phyloP scores from a whole-genome alignment of 2,888 invertebrate species.

The Mongoloraphidia duomilia region DNA sequence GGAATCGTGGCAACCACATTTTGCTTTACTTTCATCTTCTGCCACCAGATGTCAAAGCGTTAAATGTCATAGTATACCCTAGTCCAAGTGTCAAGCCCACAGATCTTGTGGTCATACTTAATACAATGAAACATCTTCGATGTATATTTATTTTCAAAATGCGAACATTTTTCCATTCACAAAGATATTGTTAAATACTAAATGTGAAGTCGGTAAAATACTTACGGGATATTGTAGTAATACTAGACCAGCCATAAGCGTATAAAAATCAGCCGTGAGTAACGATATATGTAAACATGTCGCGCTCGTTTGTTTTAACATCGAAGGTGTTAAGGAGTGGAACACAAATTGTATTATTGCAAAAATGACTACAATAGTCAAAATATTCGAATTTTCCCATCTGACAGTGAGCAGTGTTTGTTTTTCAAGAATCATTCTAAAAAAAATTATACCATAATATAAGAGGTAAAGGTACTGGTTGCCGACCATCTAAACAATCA shows the following conservation, averaged over 20 bases:
- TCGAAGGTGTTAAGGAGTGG: constrained; percentile 60
- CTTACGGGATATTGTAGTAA: constrained; percentile 67
- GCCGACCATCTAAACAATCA: neutral
- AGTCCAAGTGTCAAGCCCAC: too few relatives aligned
- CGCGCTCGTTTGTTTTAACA: constrained; percentile 65
- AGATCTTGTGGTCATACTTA: too few relatives aligned
- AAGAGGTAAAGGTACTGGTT: neutral
- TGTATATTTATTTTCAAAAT: too few relatives aligned
- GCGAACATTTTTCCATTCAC: too few relatives aligned
- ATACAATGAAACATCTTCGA: too few relatives aligned
- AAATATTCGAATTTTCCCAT: constrained; percentile 44
- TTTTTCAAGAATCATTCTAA: constrained; percentile 48
- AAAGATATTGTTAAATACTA: too few relatives aligned
- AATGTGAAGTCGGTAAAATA: neutral
- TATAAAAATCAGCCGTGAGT: constrained; percentile 73
- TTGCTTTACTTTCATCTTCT: too few relatives aligned
- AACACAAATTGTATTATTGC: constrained; percentile 60
- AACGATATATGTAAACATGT: constrained; percentile 69
- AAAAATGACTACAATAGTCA: constrained; percentile 36
- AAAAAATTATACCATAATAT: constrained; percentile 7
- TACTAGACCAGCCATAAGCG: constrained; percentile 63
- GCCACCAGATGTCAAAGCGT: too few relatives aligned
- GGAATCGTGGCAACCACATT: too few relatives aligned
- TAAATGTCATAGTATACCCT: too few relatives aligned
- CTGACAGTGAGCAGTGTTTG: constrained; percentile 49